These are phyloP conservation scores for Noctuana brunneofusca DNA, from an alignment of 2,888 invertebrate species.

Conservation along the genomic window DNA sequence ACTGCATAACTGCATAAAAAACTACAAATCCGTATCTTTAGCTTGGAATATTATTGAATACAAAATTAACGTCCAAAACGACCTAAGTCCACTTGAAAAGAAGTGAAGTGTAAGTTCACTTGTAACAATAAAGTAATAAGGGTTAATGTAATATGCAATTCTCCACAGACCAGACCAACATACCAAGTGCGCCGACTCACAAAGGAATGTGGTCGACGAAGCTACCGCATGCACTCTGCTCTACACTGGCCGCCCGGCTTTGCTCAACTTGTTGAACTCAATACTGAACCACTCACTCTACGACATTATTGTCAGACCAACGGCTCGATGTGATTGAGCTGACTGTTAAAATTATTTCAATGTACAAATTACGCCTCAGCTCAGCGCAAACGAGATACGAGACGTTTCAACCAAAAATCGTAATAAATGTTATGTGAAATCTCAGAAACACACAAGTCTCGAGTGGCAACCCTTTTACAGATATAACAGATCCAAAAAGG, in stretches of 20 bases:
- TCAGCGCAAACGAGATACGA: constrained; percentile 2
- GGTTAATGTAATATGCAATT: constrained; percentile 5
- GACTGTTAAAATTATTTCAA: not conserved
- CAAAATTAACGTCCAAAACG: no score
- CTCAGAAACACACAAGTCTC: no score
- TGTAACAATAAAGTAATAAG: no score
- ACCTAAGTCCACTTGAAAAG: no score
- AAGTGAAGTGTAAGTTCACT: no score
- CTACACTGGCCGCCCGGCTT: constrained; percentile 63
- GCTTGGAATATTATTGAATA: no score
- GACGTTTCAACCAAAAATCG: no score
- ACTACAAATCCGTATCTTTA: no score
- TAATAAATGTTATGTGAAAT: no score
- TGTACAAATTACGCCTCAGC: not conserved
- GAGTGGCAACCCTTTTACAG: no score
- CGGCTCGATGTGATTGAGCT: constrained; percentile 8
- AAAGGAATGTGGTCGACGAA: constrained; percentile 65
- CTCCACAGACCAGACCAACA: constrained; percentile 65
- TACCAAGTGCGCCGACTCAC: constrained; percentile 58
- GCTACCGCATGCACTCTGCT: constrained; percentile 75
- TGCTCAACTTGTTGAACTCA: constrained; percentile 46
- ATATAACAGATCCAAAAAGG: no score
- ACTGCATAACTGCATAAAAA: no score
- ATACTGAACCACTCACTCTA: constrained; percentile 42
- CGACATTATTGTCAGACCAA: constrained; percentile 33